Percentiles rank a stretch among this genome's conserved stretches.
These are phyloP conservation scores for Chascanopsetta lugubris DNA, from an alignment of 2,113 vertebrate genomes.

Conservation along the genomic window DNA sequence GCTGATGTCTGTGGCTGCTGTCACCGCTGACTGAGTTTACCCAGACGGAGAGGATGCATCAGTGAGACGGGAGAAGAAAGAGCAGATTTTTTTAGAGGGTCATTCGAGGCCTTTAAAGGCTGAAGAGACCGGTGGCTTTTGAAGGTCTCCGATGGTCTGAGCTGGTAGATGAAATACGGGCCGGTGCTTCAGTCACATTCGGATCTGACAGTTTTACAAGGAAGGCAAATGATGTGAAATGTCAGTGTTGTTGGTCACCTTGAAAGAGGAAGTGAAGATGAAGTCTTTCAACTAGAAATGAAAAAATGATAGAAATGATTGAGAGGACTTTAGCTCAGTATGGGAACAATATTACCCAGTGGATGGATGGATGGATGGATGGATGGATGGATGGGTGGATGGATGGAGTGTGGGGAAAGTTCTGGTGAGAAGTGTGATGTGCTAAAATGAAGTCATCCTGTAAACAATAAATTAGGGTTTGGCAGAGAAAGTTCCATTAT, in stretches of 20 bases:
- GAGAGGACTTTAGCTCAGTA: no score
- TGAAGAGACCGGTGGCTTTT: conserved; percentile 33
- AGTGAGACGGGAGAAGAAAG: conserved; percentile 32
- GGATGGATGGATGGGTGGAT: no score
- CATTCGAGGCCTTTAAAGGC: conserved; percentile 24
- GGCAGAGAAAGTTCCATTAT: conserved; percentile 27
- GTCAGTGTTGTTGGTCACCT: conserved; percentile 13
- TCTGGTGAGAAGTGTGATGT: conserved; percentile 55
- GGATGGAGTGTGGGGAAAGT: conserved; percentile 35
- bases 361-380: no score
- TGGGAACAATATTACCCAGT: no score
- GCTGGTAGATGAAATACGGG: conserved; percentile 19
- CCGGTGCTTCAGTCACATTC: conserved; percentile 36
- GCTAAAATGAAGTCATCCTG: conserved; percentile 57
- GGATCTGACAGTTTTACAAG: conserved; percentile 19
- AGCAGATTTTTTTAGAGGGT: conserved; percentile 31
- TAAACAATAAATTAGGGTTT: conserved; percentile 60
- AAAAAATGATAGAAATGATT: not conserved
- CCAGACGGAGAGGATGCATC: conserved; percentile 11
- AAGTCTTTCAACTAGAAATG: not conserved
- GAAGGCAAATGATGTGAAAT: conserved; percentile 46
- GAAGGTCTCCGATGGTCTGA: conserved; percentile 24
- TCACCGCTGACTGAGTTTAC: conserved; percentile 26
- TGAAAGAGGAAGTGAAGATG: conserved; percentile 11
- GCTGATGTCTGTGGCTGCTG: not conserved